Base-by-base conservation (phyloP, 2,113 vertebrate species). In the Apaloderma vittatum region DNA sequence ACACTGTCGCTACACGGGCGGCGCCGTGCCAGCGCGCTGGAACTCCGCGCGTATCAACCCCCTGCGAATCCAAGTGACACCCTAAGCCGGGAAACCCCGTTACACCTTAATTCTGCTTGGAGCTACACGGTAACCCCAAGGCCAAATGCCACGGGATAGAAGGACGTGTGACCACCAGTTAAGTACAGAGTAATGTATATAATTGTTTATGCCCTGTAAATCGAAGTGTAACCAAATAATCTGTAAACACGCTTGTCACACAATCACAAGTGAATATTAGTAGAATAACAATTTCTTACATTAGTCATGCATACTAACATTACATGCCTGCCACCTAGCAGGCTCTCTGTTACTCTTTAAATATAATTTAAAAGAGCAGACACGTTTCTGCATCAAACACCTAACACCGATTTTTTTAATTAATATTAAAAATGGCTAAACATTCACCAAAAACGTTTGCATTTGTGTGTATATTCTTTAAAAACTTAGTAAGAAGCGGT, bases 241-340 rank as follows among this genome's bases (percentile, higher is more conserved):
- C 99, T 99, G 99, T 99, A 99, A 99, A 99, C 99, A 99, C 98
- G 96, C 98, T 98, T 98, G 98, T 98, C 98, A 99, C 99, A 99
- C 99, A 98, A 99, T 99, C 99, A 99, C 99, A 98, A 98, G 98
- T 99, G 98, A 99, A 76, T 99, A 99, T 99, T 99, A 99, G 99
- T 99, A 98, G 99, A 98, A 98, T 98, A 99, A 98, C 99, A 98
- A 98, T 98, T 98, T 98, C 97, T 99, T 99, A 98, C 98, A 98
- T 99, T 99, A 99, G 98, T 99, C 99, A 99, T 99, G 99, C 99
- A 99, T 99, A 98, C 99, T 99, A 99, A 99, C 99, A 99, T 99
- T 99, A 99, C 98, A 98, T 74, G 97, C 98, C 98, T 97, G 98
- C 97, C 97, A 96, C 97, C 91, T 27, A 95, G 98, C 97, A 98